A percentile compares a stretch with the other conserved stretches of the same genome.
Evolutionary conservation across 1,140 invertebrate genomes (phyloP).

Genomic region (Bombus fervidus): DNA sequence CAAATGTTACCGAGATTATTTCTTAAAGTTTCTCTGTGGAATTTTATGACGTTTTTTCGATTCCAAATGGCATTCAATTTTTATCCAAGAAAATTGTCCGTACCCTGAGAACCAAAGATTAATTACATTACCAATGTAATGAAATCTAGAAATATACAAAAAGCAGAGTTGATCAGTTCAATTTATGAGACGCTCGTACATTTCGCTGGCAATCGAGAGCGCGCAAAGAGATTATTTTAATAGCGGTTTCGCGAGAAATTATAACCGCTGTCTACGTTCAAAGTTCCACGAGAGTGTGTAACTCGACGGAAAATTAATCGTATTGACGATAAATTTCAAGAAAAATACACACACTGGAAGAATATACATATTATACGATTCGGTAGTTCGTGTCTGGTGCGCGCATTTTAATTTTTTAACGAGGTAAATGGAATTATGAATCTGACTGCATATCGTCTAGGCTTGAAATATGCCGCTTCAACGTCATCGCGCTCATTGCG

Average conservation of each 20-base stretch:
- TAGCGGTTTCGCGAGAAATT: neutral
- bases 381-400: neutral
- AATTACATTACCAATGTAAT: neutral
- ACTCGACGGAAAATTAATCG: neutral
- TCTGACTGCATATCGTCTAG: neutral
- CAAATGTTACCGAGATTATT: no score
- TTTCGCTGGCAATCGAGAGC: neutral
- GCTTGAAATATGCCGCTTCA: no score
- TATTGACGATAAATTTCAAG: neutral
- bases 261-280: neutral
- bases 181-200: neutral
- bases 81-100: no score
- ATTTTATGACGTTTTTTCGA: no score
- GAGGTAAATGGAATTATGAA: slow-evolving; percentile 13
- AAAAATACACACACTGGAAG: neutral
- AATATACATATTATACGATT: neutral
- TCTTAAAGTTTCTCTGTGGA: no score
- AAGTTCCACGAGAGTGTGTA: neutral
- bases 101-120: neutral
- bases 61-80: no score
- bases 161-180: neutral
- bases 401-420: neutral
- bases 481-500: neutral
- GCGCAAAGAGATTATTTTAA: neutral
- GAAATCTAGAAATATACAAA: neutral